Evolutionary conservation across 2,888 invertebrate genomes (phyloP).

Genomic region (Drosophila limbata): DNA sequence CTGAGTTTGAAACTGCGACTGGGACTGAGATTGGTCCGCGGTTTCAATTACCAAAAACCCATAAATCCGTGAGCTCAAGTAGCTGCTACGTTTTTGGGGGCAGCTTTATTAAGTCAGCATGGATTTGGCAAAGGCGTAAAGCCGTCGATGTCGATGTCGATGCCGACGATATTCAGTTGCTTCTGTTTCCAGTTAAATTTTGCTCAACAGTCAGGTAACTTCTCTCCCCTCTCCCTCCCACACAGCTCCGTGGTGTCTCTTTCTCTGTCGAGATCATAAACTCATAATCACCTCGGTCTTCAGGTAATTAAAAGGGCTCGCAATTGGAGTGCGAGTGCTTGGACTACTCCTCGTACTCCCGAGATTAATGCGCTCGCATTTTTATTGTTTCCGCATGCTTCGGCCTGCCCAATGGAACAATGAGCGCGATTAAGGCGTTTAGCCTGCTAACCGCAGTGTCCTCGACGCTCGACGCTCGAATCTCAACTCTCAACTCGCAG

Average conservation of each 20-base stretch:
- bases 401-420: constrained; percentile 63
- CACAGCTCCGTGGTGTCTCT: neutral
- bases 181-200: constrained; percentile 58
- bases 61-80: constrained; percentile 63
- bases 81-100: constrained; percentile 35
- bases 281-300: constrained; percentile 76
- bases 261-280: constrained; percentile 65
- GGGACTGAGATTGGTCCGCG: constrained; percentile 14
- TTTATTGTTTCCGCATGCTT: constrained; percentile 73
- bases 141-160: constrained; percentile 44
- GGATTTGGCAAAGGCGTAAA: constrained; percentile 67
- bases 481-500: too few relatives aligned
- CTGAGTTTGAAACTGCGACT: constrained; percentile 1
- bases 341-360: constrained; percentile 2
- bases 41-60: constrained; percentile 65
- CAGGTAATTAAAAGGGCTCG: constrained; percentile 63
- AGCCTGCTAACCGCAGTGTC: constrained; percentile 77
- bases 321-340: constrained; percentile 47
- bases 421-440: constrained; percentile 80
- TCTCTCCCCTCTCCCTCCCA: constrained; percentile 9
- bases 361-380: constrained; percentile 68
- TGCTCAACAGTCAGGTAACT: constrained; percentile 30
- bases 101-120: constrained; percentile 61
- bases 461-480: constrained; percentile 9
- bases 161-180: constrained; percentile 9